A percentile compares a stretch with the other conserved stretches of the same genome.
Conservation (phyloP, 2,888 invertebrate genomes). For the Myopa testacea region DNA sequence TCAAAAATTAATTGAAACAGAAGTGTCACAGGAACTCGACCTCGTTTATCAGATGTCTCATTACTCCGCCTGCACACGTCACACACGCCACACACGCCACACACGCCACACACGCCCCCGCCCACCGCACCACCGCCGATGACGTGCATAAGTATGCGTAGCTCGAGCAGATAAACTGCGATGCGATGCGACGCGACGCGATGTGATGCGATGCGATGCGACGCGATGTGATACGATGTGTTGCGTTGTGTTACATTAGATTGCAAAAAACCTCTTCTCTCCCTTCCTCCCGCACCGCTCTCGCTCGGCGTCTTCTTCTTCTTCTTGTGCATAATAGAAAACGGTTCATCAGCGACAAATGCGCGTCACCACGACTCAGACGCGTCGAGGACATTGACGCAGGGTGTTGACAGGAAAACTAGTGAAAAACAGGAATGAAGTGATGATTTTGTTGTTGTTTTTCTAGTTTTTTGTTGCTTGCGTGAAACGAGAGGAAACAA, state of each 20-base stretch:
- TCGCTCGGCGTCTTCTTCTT: background rate
- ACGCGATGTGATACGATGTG: conserved; percentile 22
- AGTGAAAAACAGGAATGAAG: conserved; percentile 47
- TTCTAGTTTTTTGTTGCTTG: no score
- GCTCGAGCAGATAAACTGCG: conserved; percentile 24
- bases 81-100: background rate
- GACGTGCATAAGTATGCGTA: conserved; percentile 30
- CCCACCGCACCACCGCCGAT: background rate
- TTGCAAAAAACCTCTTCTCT: background rate
- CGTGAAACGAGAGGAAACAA: background rate
- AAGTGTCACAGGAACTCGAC: conserved; percentile 33
- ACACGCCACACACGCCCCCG: background rate
- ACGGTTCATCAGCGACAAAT: conserved; percentile 36
- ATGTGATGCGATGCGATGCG: conserved; percentile 14
- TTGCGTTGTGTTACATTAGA: conserved; percentile 6
- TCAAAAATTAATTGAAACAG: conserved; percentile 39
- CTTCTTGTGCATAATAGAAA: conserved; percentile 19
- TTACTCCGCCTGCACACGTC: conserved; percentile 10
- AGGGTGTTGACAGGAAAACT: conserved; percentile 47
- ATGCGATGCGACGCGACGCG: conserved; percentile 11
- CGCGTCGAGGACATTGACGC: conserved; percentile 26
- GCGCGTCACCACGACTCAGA: background rate
- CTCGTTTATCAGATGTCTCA: conserved; percentile 38
- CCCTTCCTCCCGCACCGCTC: background rate
- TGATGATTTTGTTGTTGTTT: background rate